Base-by-base conservation (phyloP, 2,888 invertebrate genomes). In the Entomobrya multifasciata region DNA sequence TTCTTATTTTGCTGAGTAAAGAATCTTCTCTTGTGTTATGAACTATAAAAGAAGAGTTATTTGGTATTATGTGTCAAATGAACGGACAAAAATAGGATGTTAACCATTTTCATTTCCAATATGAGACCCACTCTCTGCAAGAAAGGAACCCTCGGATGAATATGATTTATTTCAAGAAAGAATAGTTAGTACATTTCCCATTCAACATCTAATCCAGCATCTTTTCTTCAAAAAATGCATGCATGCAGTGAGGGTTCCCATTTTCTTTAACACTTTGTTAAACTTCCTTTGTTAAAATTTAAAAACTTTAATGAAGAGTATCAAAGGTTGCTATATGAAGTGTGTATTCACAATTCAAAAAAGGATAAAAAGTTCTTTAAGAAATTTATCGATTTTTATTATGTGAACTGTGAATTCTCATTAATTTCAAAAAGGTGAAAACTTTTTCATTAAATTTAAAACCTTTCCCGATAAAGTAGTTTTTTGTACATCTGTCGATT, bases 1-100 rank as follows among this genome's bases (percentile, higher is more conserved):
- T 36, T 67, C 13, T 10, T 82, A 60, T 47, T 72, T n/a, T n/a
- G n/a, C n/a, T n/a, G n/a, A n/a, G n/a, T 41, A 13, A 17, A 36
- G 22, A 15, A 15, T 1, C n/a, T n/a, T 65, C 30, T 65, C n/a
- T n/a, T n/a, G n/a, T n/a, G n/a, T n/a, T n/a, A n/a, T n/a, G n/a
- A 52, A 52, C 30, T 30, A 1, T 15, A 44, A n/a, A 67, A 20
- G 65, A 67, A 67, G 65, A 67, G 41, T 36, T 20, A 41, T 67
- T 67, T 20, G 30, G 17, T 65, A 36, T 65, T 65, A 30, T 30
- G 0, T 67, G 27, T 41, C 17, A 44, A 20, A 20, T 17, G 13
- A 1, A 36, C 17, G 52, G 15, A 67, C 41, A n/a, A 67, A 67
- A 67, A 67, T 67, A 67, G 41, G 20, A 13, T 13, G 41, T 41